Conservation (phyloP, 23 tunicate species). For the Phallusia fumigata region DNA sequence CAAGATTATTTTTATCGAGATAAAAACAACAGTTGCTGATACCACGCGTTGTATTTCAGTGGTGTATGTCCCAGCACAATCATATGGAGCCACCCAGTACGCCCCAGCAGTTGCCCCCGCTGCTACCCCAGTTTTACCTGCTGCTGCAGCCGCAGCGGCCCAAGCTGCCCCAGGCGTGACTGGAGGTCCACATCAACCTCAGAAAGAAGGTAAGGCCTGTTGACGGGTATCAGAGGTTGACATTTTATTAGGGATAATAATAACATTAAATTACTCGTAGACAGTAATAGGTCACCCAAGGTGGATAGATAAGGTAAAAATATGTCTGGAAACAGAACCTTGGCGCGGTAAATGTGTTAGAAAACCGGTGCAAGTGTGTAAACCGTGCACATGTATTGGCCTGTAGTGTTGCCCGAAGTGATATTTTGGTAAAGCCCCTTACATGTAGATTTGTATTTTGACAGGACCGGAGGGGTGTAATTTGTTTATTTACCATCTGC, state of each 20-base stretch:
- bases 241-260: no score
- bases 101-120: constrained; percentile 62
- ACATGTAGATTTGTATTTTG: background rate
- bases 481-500: constrained; percentile 90
- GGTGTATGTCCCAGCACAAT: constrained; percentile 74
- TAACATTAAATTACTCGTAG: no score
- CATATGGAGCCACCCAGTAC: constrained; percentile 65
- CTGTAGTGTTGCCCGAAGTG: background rate
- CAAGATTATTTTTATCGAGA: background rate
- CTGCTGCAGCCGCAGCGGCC: constrained; percentile 38
- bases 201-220: constrained; percentile 87
- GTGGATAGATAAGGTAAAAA: no score
- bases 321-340: no score
- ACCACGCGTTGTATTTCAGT: constrained; percentile 27
- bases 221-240: no score
- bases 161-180: constrained; percentile 17
- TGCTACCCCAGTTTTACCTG: constrained; percentile 40
- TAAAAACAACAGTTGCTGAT: background rate
- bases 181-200: constrained; percentile 81
- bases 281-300: no score
- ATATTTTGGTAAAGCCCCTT: background rate
- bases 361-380: no score
- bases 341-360: no score
- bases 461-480: constrained; percentile 98
- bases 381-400: no score